Conservation (phyloP, 1,140 invertebrate genomes). For the Leptoteleia sp. region DNA sequence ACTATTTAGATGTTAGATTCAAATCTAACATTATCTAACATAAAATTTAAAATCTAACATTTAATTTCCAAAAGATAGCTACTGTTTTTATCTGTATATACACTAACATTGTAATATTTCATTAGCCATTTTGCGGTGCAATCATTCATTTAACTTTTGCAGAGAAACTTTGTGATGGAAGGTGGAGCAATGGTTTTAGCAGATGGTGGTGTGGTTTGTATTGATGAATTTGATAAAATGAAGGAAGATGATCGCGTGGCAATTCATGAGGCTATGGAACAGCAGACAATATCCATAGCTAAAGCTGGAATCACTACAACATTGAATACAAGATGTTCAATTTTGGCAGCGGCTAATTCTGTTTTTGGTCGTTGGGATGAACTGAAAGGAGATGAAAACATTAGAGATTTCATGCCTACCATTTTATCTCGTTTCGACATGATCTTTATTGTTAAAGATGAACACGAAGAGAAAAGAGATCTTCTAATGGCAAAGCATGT, state of each 20-base stretch:
- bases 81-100: no score
- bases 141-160: no score
- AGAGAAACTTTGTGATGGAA: no score
- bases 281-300: slow-evolving; percentile 99
- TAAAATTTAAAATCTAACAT: no score
- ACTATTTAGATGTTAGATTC: no score
- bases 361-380: slow-evolving; percentile 99
- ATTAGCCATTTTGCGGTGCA: no score
- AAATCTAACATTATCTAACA: no score
- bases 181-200: slow-evolving; percentile 96
- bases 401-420: slow-evolving; percentile 99
- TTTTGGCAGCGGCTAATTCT: slow-evolving; percentile 98
- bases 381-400: slow-evolving; percentile 98
- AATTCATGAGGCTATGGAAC: slow-evolving; percentile 99
- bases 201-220: slow-evolving; percentile 99
- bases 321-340: slow-evolving; percentile 98
- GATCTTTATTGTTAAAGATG: slow-evolving; percentile 99
- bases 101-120: no score
- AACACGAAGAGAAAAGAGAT: slow-evolving; percentile 94
- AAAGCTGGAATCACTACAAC: slow-evolving; percentile 99
- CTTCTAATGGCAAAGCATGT: slow-evolving; percentile 98
- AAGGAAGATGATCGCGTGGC: slow-evolving; percentile 99
- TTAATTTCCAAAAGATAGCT: no score
- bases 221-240: slow-evolving; percentile 99
- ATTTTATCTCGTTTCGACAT: slow-evolving; percentile 99